Evolutionary conservation across 2,888 invertebrate species (phyloP).

Genomic region (Aromia moschata): DNA sequence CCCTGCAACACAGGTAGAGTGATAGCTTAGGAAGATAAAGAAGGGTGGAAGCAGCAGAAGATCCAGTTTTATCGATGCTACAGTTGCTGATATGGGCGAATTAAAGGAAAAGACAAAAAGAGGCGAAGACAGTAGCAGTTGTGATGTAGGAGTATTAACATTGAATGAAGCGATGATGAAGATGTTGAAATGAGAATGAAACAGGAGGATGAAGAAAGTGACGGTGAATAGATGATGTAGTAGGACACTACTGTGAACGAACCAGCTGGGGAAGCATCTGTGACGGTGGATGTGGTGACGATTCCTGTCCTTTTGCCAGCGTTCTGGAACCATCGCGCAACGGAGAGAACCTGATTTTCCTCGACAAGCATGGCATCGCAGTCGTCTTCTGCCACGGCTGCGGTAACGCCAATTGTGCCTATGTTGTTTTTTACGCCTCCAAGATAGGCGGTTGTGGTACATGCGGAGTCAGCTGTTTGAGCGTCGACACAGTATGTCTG

Average conservation of each 20-base stretch:
- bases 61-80: no score
- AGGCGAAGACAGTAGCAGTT: no score
- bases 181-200: no score
- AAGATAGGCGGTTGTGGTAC: constrained; percentile 82
- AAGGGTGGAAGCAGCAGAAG: no score
- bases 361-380: constrained; percentile 69
- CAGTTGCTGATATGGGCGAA: no score
- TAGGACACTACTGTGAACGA: not conserved
- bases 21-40: no score
- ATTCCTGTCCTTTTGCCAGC: constrained; percentile 72
- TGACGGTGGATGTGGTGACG: constrained; percentile 82
- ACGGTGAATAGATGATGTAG: no score
- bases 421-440: constrained; percentile 81
- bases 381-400: constrained; percentile 70
- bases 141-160: no score
- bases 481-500: constrained; percentile 66
- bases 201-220: no score
- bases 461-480: constrained; percentile 85
- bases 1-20: no score
- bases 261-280: constrained; percentile 79
- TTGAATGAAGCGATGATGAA: no score
- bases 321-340: constrained; percentile 76
- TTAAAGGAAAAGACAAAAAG: no score
- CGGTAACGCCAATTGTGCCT: constrained; percentile 80
- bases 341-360: constrained; percentile 71